These are phyloP conservation scores for Euura lappo DNA, from an alignment of 1,140 invertebrate genomes.

Conservation along the genomic window DNA sequence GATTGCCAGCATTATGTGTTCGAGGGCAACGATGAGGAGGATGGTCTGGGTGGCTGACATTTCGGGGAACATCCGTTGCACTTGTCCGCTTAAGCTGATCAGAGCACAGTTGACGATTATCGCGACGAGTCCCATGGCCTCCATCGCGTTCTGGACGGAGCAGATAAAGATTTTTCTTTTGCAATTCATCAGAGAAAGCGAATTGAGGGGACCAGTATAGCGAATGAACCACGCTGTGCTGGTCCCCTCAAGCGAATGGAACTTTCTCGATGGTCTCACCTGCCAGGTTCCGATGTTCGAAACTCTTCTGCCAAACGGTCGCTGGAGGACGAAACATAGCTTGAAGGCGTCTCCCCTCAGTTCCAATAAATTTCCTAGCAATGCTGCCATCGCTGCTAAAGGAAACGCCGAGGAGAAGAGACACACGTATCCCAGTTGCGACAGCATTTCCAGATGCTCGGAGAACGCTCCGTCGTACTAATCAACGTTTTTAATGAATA, in stretches of 20 bases:
- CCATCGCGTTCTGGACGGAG: conserved; percentile 80
- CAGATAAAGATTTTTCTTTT: conserved; percentile 27
- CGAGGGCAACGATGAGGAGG: conserved; percentile 83
- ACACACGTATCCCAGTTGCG: conserved; percentile 96
- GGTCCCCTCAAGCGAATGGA: too few relatives aligned
- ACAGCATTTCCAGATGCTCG: conserved; percentile 97
- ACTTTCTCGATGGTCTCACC: conserved; percentile 59
- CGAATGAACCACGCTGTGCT: too few relatives aligned
- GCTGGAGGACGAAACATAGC: conserved; percentile 90
- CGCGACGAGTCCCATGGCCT: conserved; percentile 90
- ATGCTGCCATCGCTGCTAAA: conserved; percentile 88
- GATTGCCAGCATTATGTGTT: conserved; percentile 87
- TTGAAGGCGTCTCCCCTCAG: conserved; percentile 96
- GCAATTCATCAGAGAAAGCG: neutral
- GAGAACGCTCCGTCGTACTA: conserved; percentile 94
- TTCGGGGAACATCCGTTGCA: conserved; percentile 86
- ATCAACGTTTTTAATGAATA: conserved; percentile 20
- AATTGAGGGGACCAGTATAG: neutral
- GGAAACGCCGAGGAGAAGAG: conserved; percentile 97
- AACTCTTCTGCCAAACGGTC: conserved; percentile 91
- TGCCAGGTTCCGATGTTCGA: conserved; percentile 97
- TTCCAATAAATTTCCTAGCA: conserved; percentile 94
- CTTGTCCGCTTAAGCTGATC: conserved; percentile 89
- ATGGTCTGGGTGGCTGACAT: conserved; percentile 86
- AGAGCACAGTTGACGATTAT: conserved; percentile 95